phyloP scores from a whole-genome alignment of 30 jellyfish, hydroid and myxozoan species.

The Aurelia aurita region DNA sequence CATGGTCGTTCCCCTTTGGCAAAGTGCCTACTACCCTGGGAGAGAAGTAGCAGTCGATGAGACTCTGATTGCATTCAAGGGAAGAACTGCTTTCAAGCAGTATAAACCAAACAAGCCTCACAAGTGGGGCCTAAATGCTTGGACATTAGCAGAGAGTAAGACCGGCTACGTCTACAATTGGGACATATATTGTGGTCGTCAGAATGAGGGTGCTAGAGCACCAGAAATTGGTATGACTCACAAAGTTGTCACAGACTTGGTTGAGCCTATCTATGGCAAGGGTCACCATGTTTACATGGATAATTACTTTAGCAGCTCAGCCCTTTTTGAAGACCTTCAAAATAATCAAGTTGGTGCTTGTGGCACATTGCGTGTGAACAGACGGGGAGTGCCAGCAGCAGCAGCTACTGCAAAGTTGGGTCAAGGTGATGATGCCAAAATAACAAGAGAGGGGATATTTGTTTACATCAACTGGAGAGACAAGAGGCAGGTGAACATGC shows the following conservation, averaged over 20 bases:
- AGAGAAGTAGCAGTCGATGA: slow-evolving; percentile 45
- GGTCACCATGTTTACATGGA: slow-evolving; percentile 35
- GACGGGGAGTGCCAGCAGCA: slow-evolving; percentile 31
- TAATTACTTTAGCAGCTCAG: no score
- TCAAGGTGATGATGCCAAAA: background rate
- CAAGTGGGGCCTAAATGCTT: slow-evolving; percentile 50
- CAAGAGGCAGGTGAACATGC: slow-evolving; percentile 12
- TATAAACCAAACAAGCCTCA: slow-evolving; percentile 47
- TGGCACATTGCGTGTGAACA: slow-evolving; percentile 16
- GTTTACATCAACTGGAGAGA: slow-evolving; percentile 33
- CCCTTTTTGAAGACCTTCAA: no score
- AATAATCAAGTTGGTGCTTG: slow-evolving; percentile 19
- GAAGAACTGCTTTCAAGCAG: slow-evolving; percentile 35
- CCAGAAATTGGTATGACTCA: slow-evolving; percentile 28
- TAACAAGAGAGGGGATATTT: background rate
- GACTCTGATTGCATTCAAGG: slow-evolving; percentile 36
- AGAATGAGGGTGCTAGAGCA: background rate
- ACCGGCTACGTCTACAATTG: slow-evolving; percentile 40
- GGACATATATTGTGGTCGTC: slow-evolving; percentile 26
- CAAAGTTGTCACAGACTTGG: slow-evolving; percentile 31
- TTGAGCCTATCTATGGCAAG: slow-evolving; percentile 5
- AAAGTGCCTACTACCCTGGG: slow-evolving; percentile 39
- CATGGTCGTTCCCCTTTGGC: slow-evolving; percentile 31
- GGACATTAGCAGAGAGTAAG: no score
- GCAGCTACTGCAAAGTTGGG: slow-evolving; percentile 10